Percentiles rank a stretch among this genome's conserved stretches.
Conservation (phyloP, 2,113 vertebrate genomes). For the Plecotus auritus region DNA sequence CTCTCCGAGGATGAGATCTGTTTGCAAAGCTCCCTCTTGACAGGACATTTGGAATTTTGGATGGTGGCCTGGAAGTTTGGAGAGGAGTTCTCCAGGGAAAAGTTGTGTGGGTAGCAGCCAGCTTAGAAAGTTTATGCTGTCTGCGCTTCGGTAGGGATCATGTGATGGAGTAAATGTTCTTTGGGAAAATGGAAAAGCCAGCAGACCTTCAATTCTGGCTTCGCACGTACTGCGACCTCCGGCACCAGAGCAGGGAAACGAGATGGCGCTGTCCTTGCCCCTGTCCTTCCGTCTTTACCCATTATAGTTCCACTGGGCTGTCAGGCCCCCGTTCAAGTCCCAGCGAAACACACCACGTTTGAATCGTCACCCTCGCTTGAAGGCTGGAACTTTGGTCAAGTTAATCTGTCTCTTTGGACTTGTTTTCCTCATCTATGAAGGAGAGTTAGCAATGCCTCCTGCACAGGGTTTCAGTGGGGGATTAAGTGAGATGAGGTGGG, state of each 20-base stretch:
- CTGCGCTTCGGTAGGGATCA: conserved; percentile 56
- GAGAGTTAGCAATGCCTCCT: background rate
- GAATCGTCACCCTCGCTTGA: background rate
- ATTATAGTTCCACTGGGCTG: background rate
- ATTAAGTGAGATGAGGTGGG: background rate
- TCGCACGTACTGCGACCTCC: background rate
- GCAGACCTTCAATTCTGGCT: background rate
- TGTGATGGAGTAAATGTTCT: conserved; percentile 44
- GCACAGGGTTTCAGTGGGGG: background rate
- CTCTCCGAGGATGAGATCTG: conserved; percentile 29
- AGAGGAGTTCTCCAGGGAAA: conserved; percentile 61
- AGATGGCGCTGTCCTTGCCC: background rate
- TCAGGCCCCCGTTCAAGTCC: background rate
- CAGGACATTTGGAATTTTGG: conserved; percentile 57
- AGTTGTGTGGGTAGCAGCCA: conserved; percentile 24
- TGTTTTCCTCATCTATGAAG: background rate
- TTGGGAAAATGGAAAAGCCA: conserved; percentile 49
- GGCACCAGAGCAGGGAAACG: background rate
- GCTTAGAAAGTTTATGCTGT: conserved; percentile 55
- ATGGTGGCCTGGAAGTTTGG: conserved; percentile 48
- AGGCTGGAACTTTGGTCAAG: background rate
- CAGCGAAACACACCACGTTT: background rate
- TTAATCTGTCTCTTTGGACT: background rate
- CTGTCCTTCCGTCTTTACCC: background rate
- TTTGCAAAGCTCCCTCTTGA: conserved; percentile 41